Evolutionary conservation across 2,113 vertebrate species (phyloP), one percentile per base, ranked within the genome.

Genomic region (Bufo gargarizans): DNA sequence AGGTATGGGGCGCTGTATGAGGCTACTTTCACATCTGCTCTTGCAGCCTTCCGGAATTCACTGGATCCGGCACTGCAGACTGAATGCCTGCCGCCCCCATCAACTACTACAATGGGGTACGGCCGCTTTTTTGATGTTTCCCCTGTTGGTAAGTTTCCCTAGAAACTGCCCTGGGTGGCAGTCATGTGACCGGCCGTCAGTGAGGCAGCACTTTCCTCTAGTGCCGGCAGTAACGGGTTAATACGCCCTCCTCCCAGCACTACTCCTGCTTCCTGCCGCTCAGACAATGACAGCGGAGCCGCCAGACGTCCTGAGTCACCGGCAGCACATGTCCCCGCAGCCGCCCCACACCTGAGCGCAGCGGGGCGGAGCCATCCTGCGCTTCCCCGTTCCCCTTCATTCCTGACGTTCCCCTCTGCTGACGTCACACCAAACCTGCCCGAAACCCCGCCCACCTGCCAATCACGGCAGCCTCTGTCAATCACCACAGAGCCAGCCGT

Each of bases 401-500:
- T 88, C 89, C 89, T n/a, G 12, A 17, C 87, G 86, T 89, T 65
- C 84, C 78, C 43, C 22, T 71, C 13, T 58, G 4, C 13, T 77
- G 88, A 86, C 86, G 77, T 85, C 58, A 12, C 67, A 22, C 5
- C 47, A 20, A 50, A 45, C 47, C 49, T 82, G 56, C 53, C 77
- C 49, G 22, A 3, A 10, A 5, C 16, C n/a, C 22, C 3, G 2
- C 19, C 3, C 45, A 22, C 47, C 84, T 85, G 74, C 43, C 74
- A 67, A 22, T 61, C 58, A 63, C 6, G 6, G 16, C 45, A 45
- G 10, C 49, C 43, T 12, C 33, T 47, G 82, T 53, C 63, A 11
- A 33, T n/a, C 49, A 43, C 6, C 1, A 5, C 22, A 14, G 56
- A 8, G 49, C 3, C 9, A 77, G 11, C 84, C 53, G 76, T 69